These are phyloP conservation scores for Syrmaticus mikado DNA, from an alignment of 2,113 vertebrate species.

Conservation along the genomic window DNA sequence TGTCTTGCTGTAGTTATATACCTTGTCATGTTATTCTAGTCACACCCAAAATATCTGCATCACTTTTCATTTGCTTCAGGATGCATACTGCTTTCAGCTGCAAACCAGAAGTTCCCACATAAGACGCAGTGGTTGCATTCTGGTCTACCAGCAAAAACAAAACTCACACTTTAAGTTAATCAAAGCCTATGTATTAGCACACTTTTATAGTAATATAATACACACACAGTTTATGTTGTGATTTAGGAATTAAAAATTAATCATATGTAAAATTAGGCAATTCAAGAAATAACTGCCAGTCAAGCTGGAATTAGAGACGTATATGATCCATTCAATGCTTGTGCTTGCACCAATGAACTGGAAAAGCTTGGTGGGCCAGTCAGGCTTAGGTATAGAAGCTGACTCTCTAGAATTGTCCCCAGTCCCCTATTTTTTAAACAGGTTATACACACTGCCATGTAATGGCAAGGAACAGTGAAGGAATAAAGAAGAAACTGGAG, in stretches of 20 bases:
- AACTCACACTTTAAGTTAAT: neutral
- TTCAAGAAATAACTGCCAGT: constrained; percentile 62
- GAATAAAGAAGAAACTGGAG: neutral
- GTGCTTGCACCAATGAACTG: constrained; percentile 52
- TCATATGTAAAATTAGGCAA: constrained; percentile 71
- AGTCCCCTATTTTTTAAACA: neutral
- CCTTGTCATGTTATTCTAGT: constrained; percentile 31
- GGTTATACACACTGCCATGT: neutral
- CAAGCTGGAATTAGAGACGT: constrained; percentile 44
- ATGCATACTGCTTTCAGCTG: constrained; percentile 53
- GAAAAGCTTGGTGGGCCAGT: constrained; percentile 34
- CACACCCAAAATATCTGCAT: constrained; percentile 38
- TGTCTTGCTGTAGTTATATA: constrained; percentile 21
- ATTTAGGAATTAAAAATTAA: constrained; percentile 81
- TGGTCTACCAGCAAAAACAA: neutral
- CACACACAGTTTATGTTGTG: constrained; percentile 62
- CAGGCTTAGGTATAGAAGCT: constrained; percentile 12
- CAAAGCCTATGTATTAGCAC: constrained; percentile 8
- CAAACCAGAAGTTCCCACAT: constrained; percentile 11
- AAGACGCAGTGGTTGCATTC: neutral
- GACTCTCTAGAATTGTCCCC: neutral
- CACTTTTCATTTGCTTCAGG: neutral
- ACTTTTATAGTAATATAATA: constrained; percentile 60
- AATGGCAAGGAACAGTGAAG: neutral
- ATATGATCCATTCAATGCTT: neutral